A percentile compares a stretch with the other conserved stretches of the same genome.
These are phyloP conservation scores for Acipenser transmontanus DNA, from an alignment of 2,797 vertebrate species.

Conservation along the genomic window DNA sequence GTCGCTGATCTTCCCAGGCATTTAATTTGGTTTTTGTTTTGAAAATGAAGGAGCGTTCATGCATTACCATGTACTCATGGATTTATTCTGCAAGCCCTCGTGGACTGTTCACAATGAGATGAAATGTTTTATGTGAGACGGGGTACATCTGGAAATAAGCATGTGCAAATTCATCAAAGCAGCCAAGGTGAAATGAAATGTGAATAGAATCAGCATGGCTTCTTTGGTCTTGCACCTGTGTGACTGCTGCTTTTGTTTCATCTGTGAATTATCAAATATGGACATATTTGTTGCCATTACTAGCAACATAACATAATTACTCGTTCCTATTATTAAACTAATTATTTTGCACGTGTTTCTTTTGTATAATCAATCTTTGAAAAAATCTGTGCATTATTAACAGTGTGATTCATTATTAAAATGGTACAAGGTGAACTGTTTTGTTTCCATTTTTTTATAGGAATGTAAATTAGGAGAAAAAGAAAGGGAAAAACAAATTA, in stretches of 20 bases:
- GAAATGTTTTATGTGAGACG: not conserved
- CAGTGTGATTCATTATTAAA: too few relatives aligned
- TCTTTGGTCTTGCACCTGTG: not conserved
- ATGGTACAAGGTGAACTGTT: too few relatives aligned
- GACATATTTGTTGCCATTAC: too few relatives aligned
- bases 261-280: too few relatives aligned
- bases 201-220: not conserved
- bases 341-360: too few relatives aligned
- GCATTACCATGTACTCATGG: not conserved
- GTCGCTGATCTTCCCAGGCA: not conserved
- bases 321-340: too few relatives aligned
- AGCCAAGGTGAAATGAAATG: constrained; percentile 1
- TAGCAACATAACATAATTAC: too few relatives aligned
- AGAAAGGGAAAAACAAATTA: too few relatives aligned
- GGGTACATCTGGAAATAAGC: not conserved
- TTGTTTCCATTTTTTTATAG: too few relatives aligned
- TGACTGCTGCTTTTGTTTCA: not conserved
- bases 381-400: too few relatives aligned
- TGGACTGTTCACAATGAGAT: not conserved
- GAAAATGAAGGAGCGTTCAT: not conserved
- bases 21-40: not conserved
- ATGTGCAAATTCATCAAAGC: not conserved
- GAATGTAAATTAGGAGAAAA: too few relatives aligned
- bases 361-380: too few relatives aligned
- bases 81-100: not conserved